Evolutionary conservation across 1,140 invertebrate species (phyloP).

Genomic region (Drosophila tristis): DNA sequence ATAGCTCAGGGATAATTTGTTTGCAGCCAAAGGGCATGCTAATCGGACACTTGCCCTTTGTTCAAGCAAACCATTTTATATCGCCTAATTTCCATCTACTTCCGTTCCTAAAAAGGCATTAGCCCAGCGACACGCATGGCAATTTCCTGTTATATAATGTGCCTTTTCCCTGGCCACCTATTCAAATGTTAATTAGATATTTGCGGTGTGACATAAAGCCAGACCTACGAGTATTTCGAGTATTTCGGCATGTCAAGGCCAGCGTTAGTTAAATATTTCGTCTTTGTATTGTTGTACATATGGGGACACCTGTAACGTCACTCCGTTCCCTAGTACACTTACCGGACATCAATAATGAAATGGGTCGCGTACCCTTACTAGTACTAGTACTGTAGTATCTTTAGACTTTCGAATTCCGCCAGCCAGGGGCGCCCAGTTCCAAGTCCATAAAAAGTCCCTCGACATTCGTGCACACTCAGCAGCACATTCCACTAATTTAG

Average conservation of each 20-base stretch:
- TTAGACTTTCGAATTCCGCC: neutral
- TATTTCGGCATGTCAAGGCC: constrained; percentile 44
- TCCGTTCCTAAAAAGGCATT: constrained; percentile 46
- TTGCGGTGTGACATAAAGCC: constrained; percentile 41
- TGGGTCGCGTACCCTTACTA: neutral
- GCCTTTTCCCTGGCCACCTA: constrained; percentile 36
- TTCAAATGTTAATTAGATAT: constrained; percentile 53
- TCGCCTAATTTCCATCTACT: constrained; percentile 50
- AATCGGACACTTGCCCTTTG: constrained; percentile 15
- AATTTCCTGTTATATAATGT: constrained; percentile 59
- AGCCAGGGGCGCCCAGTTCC: constrained; percentile 1
- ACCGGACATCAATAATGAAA: constrained; percentile 41
- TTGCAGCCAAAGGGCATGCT: constrained; percentile 8
- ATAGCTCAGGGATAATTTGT: constrained; percentile 23
- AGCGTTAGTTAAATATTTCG: constrained; percentile 7
- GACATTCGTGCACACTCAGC: constrained; percentile 30
- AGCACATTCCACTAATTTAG: constrained; percentile 61
- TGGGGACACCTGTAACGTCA: constrained; percentile 30
- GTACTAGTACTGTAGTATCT: too few relatives aligned
- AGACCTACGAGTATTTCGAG: neutral
- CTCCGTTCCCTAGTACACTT: constrained; percentile 28
- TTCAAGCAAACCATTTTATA: constrained; percentile 28
- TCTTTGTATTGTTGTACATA: neutral
- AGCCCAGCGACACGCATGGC: constrained; percentile 68
- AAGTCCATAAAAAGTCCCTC: constrained; percentile 27